Evolutionary conservation across 35 echinoderm and acorn worm species (phyloP).

Genomic region (Heliocidaris erythrogramma): DNA sequence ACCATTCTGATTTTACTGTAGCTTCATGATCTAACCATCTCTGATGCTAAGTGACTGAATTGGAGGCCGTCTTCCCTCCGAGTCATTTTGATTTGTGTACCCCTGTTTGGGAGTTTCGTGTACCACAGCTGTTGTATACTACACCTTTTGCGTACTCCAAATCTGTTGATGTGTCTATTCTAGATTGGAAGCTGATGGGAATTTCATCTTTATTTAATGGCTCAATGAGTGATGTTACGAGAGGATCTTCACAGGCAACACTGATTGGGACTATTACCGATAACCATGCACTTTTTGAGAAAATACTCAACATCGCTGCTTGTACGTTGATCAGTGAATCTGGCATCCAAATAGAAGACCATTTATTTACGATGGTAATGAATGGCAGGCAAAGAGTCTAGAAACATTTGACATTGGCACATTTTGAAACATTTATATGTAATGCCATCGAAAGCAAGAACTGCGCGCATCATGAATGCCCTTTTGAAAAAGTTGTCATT

Average conservation of each 20-base stretch:
- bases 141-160: background rate
- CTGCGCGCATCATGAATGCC: slow-evolving; percentile 27
- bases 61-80: background rate
- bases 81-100: background rate
- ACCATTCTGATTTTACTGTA: background rate
- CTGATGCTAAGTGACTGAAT: background rate
- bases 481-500: slow-evolving; percentile 47
- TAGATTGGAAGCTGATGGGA: background rate
- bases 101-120: background rate
- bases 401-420: background rate
- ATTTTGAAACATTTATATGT: background rate
- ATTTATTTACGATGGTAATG: background rate
- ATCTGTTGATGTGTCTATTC: background rate
- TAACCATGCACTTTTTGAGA: background rate
- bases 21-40: background rate
- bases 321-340: background rate
- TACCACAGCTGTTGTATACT: too few species aligned
- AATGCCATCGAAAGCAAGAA: slow-evolving; percentile 37
- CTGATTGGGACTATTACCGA: background rate
- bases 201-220: background rate
- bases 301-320: background rate
- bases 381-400: background rate
- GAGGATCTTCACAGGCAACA: background rate
- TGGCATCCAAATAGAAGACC: background rate
- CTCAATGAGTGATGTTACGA: background rate